These are phyloP conservation scores for Thera britannica DNA, from an alignment of 2,888 invertebrate genomes.

Conservation along the genomic window DNA sequence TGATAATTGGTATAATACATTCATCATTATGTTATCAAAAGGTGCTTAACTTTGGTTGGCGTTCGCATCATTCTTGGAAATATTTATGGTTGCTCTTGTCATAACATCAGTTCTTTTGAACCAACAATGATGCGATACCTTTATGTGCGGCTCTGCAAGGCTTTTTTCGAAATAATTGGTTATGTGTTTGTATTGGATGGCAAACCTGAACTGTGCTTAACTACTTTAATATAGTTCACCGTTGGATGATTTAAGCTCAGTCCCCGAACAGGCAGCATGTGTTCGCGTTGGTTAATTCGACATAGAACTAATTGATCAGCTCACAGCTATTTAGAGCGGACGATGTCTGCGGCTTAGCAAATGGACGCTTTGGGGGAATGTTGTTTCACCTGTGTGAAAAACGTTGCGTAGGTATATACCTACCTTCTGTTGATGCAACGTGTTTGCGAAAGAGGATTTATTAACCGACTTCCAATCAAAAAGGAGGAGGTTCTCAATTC, in stretches of 20 bases:
- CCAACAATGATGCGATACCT: too few species aligned
- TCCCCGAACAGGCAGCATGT: constrained; percentile 25
- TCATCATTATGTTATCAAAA: too few species aligned
- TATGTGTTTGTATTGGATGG: background rate
- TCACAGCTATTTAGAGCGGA: constrained; percentile 23
- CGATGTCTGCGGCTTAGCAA: constrained; percentile 22
- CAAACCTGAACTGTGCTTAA: constrained; percentile 22
- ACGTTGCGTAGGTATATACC: background rate
- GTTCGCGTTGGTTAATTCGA: constrained; percentile 26
- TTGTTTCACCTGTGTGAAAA: constrained; percentile 6
- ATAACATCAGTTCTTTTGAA: too few species aligned
- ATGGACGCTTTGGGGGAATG: constrained; percentile 8
- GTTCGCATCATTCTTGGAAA: too few species aligned
- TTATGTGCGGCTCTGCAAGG: too few species aligned
- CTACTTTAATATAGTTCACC: constrained; percentile 30
- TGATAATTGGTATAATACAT: too few species aligned
- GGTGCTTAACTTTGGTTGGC: too few species aligned
- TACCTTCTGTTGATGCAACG: background rate
- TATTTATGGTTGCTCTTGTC: too few species aligned
- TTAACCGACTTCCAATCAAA: too few species aligned
- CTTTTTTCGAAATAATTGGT: background rate
- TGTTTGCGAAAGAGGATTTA: background rate
- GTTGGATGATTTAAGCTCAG: constrained; percentile 30
- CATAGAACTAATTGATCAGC: constrained; percentile 32
- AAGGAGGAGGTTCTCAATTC: too few species aligned